Conservation (phyloP, 2,797 vertebrate species). For the Chloroceryle inda region DNA sequence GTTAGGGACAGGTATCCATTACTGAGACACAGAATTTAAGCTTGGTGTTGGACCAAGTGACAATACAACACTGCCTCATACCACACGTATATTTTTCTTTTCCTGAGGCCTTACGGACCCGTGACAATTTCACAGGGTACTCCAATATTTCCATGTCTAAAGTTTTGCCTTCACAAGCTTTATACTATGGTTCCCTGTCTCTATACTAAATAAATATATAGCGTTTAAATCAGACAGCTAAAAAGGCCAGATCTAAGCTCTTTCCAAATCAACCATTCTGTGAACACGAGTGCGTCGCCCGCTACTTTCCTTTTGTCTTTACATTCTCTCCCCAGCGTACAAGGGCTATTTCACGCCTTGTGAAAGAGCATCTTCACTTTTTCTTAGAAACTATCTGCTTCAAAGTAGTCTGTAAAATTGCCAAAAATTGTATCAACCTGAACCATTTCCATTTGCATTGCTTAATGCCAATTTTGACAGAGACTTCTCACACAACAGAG, state of each 20-base stretch:
- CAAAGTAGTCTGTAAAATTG: not conserved
- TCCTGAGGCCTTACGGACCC: not conserved
- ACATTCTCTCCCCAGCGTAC: not conserved
- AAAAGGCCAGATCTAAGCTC: not conserved
- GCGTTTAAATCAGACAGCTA: not conserved
- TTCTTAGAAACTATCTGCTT: not conserved
- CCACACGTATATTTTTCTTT: accelerated
- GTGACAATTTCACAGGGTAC: not conserved
- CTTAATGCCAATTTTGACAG: not conserved
- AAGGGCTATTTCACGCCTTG: not conserved
- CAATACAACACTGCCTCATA: accelerated
- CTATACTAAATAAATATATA: not conserved
- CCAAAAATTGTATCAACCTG: not conserved
- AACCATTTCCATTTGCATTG: not conserved
- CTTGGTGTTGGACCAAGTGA: accelerated
- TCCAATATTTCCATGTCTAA: accelerated
- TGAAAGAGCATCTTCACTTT: not conserved
- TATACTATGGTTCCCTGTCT: not conserved
- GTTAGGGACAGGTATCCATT: not conserved
- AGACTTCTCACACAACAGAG: not conserved
- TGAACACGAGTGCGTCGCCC: accelerated
- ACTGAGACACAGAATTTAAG: not conserved
- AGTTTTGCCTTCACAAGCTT: not conserved
- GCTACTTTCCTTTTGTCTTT: not conserved
- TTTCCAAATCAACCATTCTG: not conserved